Conservation (phyloP, 1,140 invertebrate genomes). For the Centruroides vittatus region DNA sequence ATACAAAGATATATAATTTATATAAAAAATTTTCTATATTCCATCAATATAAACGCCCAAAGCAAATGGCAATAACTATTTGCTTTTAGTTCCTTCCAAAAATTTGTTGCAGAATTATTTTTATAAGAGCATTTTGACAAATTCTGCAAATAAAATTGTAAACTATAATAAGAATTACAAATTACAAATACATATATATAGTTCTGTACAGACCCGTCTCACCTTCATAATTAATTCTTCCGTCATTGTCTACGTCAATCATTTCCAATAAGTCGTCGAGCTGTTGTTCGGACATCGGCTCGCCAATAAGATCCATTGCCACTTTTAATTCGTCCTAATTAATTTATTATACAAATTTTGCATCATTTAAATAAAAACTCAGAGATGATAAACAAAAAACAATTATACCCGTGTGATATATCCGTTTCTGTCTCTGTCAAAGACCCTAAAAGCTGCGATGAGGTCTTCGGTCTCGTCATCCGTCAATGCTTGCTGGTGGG, state of each 20-base stretch:
- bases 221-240: slow-evolving; percentile 64
- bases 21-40: no score
- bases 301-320: slow-evolving; percentile 62
- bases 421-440: slow-evolving; percentile 58
- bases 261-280: slow-evolving; percentile 51
- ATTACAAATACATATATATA: no score
- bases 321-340: slow-evolving; percentile 48
- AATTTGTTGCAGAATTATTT: no score
- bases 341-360: neutral
- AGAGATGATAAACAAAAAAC: no score
- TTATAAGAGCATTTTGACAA: no score
- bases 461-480: slow-evolving; percentile 39
- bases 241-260: slow-evolving; percentile 57
- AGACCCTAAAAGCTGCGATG: slow-evolving; percentile 58
- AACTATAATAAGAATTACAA: no score
- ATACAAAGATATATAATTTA: no score
- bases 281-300: slow-evolving; percentile 51
- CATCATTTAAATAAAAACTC: neutral
- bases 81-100: no score
- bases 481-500: neutral
- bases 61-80: no score
- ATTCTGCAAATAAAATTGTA: no score
- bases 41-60: no score
- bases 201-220: neutral
- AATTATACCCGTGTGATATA: slow-evolving; percentile 43